phyloP scores from a whole-genome alignment of 1,140 invertebrate genomes.

The Nasonia longicornis region DNA sequence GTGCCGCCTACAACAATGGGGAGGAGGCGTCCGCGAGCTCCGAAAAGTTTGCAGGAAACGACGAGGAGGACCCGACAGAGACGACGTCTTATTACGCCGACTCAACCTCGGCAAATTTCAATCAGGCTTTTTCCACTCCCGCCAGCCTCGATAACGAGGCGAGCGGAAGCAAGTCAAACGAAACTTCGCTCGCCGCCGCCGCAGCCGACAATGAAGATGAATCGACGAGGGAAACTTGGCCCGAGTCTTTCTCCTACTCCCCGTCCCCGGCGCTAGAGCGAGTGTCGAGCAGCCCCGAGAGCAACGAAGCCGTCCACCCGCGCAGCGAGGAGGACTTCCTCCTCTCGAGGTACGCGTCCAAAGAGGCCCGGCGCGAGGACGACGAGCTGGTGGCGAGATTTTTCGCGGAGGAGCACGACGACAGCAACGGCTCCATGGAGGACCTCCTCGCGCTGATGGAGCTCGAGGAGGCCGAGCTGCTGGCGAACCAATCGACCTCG shows the following conservation, averaged over 20 bases:
- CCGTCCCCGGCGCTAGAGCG: not conserved
- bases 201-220: slow-evolving; percentile 12
- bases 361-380: not conserved
- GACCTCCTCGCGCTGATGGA: not conserved
- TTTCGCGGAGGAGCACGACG: not conserved
- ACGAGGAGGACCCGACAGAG: not conserved
- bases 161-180: slow-evolving; percentile 30
- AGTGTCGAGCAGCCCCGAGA: slow-evolving; percentile 4
- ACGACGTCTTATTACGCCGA: slow-evolving; percentile 30
- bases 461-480: not conserved
- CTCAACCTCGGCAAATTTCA: slow-evolving; percentile 18
- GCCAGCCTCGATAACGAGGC: slow-evolving; percentile 24
- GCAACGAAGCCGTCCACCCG: slow-evolving; percentile 31
- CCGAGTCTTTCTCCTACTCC: not conserved
- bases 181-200: not conserved
- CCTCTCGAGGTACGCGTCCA: not conserved
- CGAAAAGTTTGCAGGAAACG: slow-evolving; percentile 6
- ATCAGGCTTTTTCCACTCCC: slow-evolving; percentile 12
- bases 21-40: not conserved
- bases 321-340: slow-evolving; percentile 7
- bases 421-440: not conserved
- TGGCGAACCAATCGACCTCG: not conserved
- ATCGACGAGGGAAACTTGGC: slow-evolving; percentile 2
- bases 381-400: not conserved
- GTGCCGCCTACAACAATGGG: not conserved